Percentiles rank a stretch among this genome's conserved stretches.
These are phyloP conservation scores for Mesocentrotus franciscanus DNA, from an alignment of 53 echinoderm and acorn worm genomes.

Conservation along the genomic window DNA sequence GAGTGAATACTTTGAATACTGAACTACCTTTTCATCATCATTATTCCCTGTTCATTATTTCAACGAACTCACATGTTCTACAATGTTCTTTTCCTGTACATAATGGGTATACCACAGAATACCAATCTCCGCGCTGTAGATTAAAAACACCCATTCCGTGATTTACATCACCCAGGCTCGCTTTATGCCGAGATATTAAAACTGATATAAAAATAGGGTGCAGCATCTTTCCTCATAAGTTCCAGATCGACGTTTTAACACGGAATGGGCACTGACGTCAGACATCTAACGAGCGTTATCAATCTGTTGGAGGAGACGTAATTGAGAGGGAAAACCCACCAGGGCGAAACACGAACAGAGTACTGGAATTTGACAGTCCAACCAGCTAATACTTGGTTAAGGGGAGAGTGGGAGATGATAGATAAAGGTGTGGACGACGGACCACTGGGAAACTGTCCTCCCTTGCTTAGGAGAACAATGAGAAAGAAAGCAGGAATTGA, in stretches of 20 bases:
- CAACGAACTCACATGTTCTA: background rate
- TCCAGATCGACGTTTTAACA: background rate
- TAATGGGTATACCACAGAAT: background rate
- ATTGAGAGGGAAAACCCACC: slow-evolving; percentile 44
- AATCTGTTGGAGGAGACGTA: background rate
- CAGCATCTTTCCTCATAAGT: background rate
- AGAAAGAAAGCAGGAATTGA: background rate
- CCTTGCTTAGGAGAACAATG: background rate
- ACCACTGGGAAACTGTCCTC: background rate
- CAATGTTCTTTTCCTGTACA: background rate
- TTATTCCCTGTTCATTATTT: background rate
- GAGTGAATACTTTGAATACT: background rate
- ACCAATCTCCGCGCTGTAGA: slow-evolving; percentile 17
- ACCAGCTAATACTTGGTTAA: background rate
- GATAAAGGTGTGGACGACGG: background rate
- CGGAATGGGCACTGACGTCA: slow-evolving; percentile 5
- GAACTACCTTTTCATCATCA: background rate
- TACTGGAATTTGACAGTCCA: slow-evolving; percentile 8
- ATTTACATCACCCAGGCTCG: slow-evolving; percentile 13
- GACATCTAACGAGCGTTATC: background rate
- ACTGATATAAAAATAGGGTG: slow-evolving; percentile 41
- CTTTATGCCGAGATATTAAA: background rate
- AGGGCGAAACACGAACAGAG: slow-evolving; percentile 45
- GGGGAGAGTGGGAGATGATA: background rate
- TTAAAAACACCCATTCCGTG: slow-evolving; percentile 41